phyloP scores from a whole-genome alignment of 2,797 vertebrate genomes.

The Sciurus vulgaris region DNA sequence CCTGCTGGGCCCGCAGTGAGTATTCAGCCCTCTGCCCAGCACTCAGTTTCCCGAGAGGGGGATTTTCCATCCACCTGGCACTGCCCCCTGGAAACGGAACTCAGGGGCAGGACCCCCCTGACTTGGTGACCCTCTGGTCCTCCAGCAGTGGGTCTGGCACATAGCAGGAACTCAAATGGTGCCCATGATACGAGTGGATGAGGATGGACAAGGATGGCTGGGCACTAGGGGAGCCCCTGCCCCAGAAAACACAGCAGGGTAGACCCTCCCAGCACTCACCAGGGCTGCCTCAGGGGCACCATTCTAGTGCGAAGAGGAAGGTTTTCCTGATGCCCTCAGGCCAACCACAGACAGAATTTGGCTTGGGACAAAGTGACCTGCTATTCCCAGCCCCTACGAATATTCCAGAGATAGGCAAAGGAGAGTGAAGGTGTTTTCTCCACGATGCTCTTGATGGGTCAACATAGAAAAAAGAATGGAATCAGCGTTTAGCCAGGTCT shows the following conservation, averaged over 20 bases:
- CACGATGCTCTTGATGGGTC: neutral
- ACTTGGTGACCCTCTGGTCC: neutral
- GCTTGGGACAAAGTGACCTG: neutral
- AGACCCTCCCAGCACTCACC: no score
- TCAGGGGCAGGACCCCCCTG: neutral
- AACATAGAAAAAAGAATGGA: neutral
- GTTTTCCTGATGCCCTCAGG: neutral
- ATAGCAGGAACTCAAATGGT: neutral
- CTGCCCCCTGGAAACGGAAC: neutral
- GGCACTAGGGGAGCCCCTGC: neutral
- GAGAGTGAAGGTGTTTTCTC: neutral
- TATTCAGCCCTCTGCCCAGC: neutral
- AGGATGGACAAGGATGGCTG: neutral
- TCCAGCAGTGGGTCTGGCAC: neutral
- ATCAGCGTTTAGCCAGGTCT: neutral
- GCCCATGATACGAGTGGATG: neutral
- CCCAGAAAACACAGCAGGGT: neutral
- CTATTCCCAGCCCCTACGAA: neutral
- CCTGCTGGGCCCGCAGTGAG: neutral
- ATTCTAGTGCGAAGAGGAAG: neutral
- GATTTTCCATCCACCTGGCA: neutral
- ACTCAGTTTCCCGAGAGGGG: neutral
- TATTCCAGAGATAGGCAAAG: neutral
- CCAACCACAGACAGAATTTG: neutral
- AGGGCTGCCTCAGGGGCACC: neutral